Conservation (phyloP, 2,888 invertebrate species). For the Dyspetes luteomarginatus region DNA sequence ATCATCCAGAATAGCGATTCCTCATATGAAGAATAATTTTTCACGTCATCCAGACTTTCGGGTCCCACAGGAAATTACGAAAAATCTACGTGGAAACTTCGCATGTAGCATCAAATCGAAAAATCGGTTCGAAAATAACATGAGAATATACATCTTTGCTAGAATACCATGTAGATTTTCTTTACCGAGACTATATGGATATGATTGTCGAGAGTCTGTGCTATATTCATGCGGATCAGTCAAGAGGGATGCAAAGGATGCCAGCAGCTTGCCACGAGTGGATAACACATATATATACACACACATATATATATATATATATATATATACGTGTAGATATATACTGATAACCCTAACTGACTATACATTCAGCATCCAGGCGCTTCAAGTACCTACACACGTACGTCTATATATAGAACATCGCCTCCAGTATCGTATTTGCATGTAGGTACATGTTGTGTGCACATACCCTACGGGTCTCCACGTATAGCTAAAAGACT, state of each 20-base stretch:
- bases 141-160: background rate
- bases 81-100: background rate
- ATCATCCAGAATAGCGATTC: no score
- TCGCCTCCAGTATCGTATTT: slow-evolving; percentile 30
- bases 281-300: background rate
- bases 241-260: slow-evolving; percentile 15
- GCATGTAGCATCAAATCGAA: background rate
- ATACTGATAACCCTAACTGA: slow-evolving; percentile 17
- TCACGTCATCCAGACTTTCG: background rate
- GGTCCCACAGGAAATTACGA: slow-evolving; percentile 37
- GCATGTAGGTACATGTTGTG: slow-evolving; percentile 21
- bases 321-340: background rate
- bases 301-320: background rate
- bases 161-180: background rate
- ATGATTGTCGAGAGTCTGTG: background rate
- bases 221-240: slow-evolving; percentile 22
- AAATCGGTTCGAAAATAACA: background rate
- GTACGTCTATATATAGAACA: slow-evolving; percentile 24
- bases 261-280: background rate
- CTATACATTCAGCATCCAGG: slow-evolving; percentile 30
- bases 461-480: slow-evolving; percentile 1
- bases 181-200: background rate
- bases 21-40: slow-evolving; percentile 13
- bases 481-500: background rate
- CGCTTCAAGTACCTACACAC: background rate